Conservation (phyloP, 2,797 vertebrate genomes). For the Crypturellus tataupa region DNA sequence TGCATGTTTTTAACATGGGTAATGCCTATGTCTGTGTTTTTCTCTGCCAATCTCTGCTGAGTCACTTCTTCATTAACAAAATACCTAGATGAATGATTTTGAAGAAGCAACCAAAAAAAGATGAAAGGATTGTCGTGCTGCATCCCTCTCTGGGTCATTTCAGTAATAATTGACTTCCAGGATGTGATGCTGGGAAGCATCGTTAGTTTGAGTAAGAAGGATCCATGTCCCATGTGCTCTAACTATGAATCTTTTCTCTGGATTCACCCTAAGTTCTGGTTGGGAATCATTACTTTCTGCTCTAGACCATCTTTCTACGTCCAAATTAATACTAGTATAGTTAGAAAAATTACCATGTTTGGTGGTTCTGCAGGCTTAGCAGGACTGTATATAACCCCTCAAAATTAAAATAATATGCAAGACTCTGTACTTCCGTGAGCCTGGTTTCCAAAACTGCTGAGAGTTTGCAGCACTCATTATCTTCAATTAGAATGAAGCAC, state of each 20-base stretch:
- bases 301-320: neutral
- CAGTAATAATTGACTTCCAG: neutral
- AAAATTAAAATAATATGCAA: neutral
- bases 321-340: neutral
- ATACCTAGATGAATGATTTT: neutral
- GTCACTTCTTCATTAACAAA: neutral
- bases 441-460: neutral
- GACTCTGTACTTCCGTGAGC: neutral
- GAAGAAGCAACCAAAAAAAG: neutral
- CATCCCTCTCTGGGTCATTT: neutral
- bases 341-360: neutral
- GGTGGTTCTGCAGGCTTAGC: neutral
- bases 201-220: neutral
- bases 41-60: neutral
- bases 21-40: neutral
- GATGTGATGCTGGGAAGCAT: neutral
- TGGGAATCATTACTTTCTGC: neutral
- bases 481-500: constrained; percentile 33
- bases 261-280: neutral
- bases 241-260: neutral
- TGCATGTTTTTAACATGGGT: neutral
- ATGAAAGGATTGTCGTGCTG: neutral
- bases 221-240: neutral
- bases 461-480: neutral
- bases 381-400: neutral